phyloP scores from a whole-genome alignment of 2,113 vertebrate species.

The Psilopsiagon aurifrons region DNA sequence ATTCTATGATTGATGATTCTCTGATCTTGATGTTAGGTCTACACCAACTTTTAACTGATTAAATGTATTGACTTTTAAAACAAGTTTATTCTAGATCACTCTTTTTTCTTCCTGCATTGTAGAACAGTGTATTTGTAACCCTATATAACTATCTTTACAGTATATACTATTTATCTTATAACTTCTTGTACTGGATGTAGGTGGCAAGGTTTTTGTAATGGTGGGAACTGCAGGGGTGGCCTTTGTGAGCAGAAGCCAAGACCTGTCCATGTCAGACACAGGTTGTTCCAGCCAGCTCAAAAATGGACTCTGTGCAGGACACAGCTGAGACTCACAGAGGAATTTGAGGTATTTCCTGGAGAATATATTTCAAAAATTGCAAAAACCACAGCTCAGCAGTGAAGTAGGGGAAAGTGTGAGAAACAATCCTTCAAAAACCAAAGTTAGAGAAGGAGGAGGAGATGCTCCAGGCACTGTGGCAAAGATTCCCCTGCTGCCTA shows the following conservation, averaged over 20 bases:
- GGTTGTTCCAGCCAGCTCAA: background rate
- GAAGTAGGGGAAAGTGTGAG: background rate
- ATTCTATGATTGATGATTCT: background rate
- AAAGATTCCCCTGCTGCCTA: background rate
- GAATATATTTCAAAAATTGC: background rate
- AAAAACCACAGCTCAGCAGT: background rate
- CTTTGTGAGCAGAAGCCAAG: background rate
- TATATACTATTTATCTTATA: background rate
- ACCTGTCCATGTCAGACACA: background rate
- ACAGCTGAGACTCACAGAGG: background rate
- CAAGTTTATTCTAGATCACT: background rate
- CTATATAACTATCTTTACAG: background rate
- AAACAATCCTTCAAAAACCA: background rate
- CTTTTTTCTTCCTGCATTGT: background rate
- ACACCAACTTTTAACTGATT: background rate
- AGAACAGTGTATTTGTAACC: background rate
- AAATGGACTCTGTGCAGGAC: background rate
- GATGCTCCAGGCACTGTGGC: rapidly evolving
- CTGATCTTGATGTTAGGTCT: background rate
- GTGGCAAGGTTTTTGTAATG: background rate
- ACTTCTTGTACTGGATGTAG: background rate
- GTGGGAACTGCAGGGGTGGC: background rate
- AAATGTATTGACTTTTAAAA: background rate
- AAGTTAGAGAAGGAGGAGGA: background rate
- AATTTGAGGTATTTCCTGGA: background rate